These are phyloP conservation scores for Sparus aurata DNA, from an alignment of 2,797 vertebrate species.

Conservation along the genomic window DNA sequence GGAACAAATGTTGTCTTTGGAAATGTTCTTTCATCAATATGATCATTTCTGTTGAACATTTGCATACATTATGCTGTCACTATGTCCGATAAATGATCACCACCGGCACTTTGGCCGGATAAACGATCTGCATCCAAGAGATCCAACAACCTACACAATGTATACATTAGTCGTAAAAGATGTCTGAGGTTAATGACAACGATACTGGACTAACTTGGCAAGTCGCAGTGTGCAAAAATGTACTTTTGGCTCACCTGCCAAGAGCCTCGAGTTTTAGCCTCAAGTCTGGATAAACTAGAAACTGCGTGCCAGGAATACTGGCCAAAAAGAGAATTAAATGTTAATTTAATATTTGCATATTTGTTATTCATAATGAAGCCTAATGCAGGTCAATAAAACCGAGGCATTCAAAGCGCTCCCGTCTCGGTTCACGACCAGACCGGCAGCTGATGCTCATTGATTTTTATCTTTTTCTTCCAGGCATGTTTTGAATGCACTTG, in stretches of 20 bases:
- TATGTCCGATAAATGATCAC: not conserved
- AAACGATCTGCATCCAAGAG: not conserved
- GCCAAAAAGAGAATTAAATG: conserved; percentile 27
- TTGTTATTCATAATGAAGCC: conserved; percentile 39
- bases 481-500: conserved; percentile 30
- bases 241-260: conserved; percentile 18
- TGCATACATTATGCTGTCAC: not conserved
- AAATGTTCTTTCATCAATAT: not conserved
- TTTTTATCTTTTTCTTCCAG: not conserved
- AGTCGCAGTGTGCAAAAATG: conserved; percentile 27
- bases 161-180: conserved; percentile 11
- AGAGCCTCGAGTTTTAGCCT: not conserved
- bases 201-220: conserved; percentile 20
- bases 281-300: conserved; percentile 23
- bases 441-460: conserved; percentile 21
- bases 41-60: not conserved
- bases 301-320: conserved; percentile 3
- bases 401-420: conserved; percentile 6
- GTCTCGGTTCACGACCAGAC: conserved; percentile 12
- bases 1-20: not conserved
- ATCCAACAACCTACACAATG: not conserved
- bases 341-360: conserved; percentile 53
- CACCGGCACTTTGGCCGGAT: not conserved
- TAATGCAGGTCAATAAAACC: conserved; percentile 27
- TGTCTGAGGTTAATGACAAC: conserved; percentile 28